A percentile compares a stretch with the other conserved stretches of the same genome.
These are phyloP conservation scores for Onychomys arenicola DNA, from an alignment of 2,797 vertebrate species.

Conservation along the genomic window DNA sequence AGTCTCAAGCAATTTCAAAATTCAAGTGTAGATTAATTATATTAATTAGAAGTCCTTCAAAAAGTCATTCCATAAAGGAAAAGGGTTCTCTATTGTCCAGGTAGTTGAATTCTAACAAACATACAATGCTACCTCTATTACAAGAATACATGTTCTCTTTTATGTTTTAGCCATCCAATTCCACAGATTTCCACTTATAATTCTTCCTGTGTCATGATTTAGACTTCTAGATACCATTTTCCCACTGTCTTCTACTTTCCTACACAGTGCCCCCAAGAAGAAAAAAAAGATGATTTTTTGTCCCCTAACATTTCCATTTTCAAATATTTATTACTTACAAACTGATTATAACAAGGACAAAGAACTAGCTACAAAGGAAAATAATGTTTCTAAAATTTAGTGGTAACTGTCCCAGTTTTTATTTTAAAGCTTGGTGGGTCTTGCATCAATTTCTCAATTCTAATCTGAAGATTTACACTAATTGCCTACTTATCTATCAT, in stretches of 20 bases:
- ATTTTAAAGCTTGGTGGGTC: constrained; percentile 24
- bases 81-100: background rate
- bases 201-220: background rate
- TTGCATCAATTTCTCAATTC: background rate
- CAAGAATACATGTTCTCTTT: background rate
- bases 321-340: constrained; percentile 18
- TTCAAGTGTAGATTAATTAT: background rate
- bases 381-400: constrained; percentile 46
- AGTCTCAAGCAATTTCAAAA: constrained; percentile 36
- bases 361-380: constrained; percentile 58
- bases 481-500: background rate
- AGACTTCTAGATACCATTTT: too few relatives aligned
- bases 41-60: background rate
- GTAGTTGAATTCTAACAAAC: background rate
- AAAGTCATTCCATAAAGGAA: constrained; percentile 36
- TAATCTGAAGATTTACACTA: background rate
- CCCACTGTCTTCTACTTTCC: constrained; percentile 38
- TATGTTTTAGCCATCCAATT: background rate
- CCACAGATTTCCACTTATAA: background rate
- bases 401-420: background rate
- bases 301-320: background rate
- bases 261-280: background rate
- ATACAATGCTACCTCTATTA: background rate
- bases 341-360: constrained; percentile 17
- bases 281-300: background rate